Evolutionary conservation across 2,797 vertebrate species (phyloP), one percentile per base, ranked within the genome.

Genomic region (Apogon hyalosoma): DNA sequence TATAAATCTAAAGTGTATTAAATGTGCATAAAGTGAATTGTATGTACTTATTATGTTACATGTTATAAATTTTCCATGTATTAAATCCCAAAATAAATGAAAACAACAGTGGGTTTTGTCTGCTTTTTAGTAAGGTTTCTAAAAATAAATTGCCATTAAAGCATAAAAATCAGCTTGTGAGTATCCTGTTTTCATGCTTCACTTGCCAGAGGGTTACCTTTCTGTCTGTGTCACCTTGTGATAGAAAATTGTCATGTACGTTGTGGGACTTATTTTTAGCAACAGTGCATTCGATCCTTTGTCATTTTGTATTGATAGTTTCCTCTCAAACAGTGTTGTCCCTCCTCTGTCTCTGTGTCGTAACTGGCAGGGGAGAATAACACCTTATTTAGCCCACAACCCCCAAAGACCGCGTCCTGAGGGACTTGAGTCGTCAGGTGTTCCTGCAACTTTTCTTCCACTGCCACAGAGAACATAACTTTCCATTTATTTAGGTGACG

Each of bases 401-500:
- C 73, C 71, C 82, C 49, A 36, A 73, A 77, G 73, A 63, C 65
- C 41, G 54, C 80, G 73, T 24, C 85, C 82, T 52, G 45, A 73
- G 90, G 80, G 84, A 85, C 1, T 5, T 6, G 10, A 43, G 67
- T 51, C 62, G 61, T 78, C 79, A 85, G 79, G 65, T 73, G 79
- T 15, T 42, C 58, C 61, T 31, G 62, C 57, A 62, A 59, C 59
- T 63, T 81, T 61, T 73, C 65, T 39, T 77, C 47, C 70, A 63
- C 63, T 40, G 74, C 18, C 66, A 73, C 14, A 24, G 50, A 74
- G 48, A 69, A 78, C 52, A 76, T 31, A 40, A 78, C 73, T 93
- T 93, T 91, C 91, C 90, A 69, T 89, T 87, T 79, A 66, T 90
- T 84, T 68, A 69, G 55, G 68, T 92, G 91, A 93, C 80, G 89